Evolutionary conservation across 2,888 invertebrate genomes (phyloP).

Genomic region (Tetropium fuscum): DNA sequence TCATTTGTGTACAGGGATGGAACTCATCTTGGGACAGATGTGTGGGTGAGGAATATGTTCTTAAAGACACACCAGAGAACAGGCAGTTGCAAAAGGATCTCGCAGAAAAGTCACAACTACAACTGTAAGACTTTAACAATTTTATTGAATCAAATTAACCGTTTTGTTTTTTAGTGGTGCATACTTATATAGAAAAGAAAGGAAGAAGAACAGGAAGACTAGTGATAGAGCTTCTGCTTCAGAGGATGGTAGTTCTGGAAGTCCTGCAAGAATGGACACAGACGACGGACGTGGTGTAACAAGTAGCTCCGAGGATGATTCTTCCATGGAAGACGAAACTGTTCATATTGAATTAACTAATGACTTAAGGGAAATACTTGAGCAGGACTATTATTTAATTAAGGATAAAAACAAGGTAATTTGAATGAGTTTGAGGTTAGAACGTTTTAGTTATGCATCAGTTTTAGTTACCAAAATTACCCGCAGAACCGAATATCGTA

Average conservation of each 20-base stretch:
- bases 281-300: constrained; percentile 54
- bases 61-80: constrained; percentile 93
- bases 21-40: constrained; percentile 96
- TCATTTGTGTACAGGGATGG: constrained; percentile 78
- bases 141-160: neutral
- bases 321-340: constrained; percentile 63
- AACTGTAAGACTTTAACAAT: constrained; percentile 74
- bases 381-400: constrained; percentile 76
- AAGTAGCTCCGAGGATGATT: constrained; percentile 61
- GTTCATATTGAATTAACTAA: constrained; percentile 62
- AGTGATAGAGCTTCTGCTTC: constrained; percentile 71
- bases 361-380: constrained; percentile 68
- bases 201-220: constrained; percentile 73
- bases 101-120: constrained; percentile 87
- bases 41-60: constrained; percentile 88
- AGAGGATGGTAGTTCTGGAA: constrained; percentile 80
- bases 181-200: constrained; percentile 80
- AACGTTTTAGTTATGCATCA: neutral
- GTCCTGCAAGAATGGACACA: constrained; percentile 64
- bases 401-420: constrained; percentile 74
- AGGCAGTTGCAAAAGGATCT: constrained; percentile 87
- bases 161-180: constrained; percentile 72
- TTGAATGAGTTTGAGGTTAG: constrained; percentile 7
- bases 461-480: constrained; percentile 71
- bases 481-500: constrained; percentile 74